Evolutionary conservation across 2,888 invertebrate species (phyloP).

Genomic region (Nomada ruficornis): DNA sequence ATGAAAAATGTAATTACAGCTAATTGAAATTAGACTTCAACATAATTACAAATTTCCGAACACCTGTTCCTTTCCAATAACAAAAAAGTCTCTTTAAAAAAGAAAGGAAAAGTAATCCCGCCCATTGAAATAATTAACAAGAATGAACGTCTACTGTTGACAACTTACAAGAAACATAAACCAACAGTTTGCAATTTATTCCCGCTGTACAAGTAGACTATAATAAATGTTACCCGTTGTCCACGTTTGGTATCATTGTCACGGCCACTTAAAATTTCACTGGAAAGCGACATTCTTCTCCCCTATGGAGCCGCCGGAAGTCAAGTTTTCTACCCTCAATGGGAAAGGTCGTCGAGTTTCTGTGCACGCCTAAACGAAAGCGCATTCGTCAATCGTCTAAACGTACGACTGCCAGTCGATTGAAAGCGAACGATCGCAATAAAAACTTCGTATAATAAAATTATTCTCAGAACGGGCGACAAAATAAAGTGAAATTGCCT

Average conservation of each 20-base stretch:
- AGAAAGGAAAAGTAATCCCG: background rate
- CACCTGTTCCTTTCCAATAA: no score
- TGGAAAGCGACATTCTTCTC: constrained; percentile 8
- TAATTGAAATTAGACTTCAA: no score
- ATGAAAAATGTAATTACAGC: no score
- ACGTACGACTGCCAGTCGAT: background rate
- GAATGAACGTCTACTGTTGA: background rate
- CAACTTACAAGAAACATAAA: constrained; percentile 13
- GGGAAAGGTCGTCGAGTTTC: constrained; percentile 4
- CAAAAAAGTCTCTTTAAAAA: no score
- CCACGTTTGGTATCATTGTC: background rate
- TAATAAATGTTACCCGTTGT: background rate
- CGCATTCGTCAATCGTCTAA: constrained; percentile 7
- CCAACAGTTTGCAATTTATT: constrained; percentile 6
- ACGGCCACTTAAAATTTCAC: background rate
- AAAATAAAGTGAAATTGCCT: background rate
- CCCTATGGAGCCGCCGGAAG: background rate
- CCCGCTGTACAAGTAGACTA: background rate
- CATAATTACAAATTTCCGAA: no score
- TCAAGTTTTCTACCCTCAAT: constrained; percentile 22
- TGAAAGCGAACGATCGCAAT: background rate
- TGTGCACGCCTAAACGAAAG: constrained; percentile 5
- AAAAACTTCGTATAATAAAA: background rate
- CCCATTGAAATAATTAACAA: background rate
- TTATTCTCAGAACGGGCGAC: background rate